phyloP scores from a whole-genome alignment of 2,797 vertebrate genomes.

The Parambassis ranga region DNA sequence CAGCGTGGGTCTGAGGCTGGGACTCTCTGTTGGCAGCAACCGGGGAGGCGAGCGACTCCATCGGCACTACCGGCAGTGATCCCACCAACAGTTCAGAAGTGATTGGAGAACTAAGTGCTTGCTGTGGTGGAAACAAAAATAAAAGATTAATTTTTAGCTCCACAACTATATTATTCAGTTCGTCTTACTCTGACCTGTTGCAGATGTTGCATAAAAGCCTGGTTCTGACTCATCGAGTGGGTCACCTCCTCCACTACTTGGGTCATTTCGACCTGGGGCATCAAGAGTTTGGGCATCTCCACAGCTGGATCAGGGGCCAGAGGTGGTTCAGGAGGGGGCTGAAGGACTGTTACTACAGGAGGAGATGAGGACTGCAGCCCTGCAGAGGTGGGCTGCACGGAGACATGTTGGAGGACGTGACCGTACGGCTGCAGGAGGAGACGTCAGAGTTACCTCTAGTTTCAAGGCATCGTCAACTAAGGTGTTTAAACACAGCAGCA shows the following conservation, averaged over 20 bases:
- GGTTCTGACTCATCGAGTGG: slow-evolving; percentile 61
- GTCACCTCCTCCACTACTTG: slow-evolving; percentile 65
- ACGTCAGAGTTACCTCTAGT: too few species aligned
- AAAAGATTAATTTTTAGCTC: background rate
- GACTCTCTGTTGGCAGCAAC: slow-evolving; percentile 44
- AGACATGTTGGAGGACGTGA: slow-evolving; percentile 63
- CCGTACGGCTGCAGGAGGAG: slow-evolving; percentile 54
- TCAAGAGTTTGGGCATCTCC: slow-evolving; percentile 66
- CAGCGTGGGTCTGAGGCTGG: slow-evolving; percentile 24
- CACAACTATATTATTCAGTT: background rate
- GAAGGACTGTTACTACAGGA: slow-evolving; percentile 68
- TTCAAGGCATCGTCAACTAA: too few species aligned
- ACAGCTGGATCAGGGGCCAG: slow-evolving; percentile 44
- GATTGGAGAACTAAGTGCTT: slow-evolving; percentile 67
- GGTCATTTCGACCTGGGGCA: slow-evolving; percentile 63
- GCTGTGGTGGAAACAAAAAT: slow-evolving; percentile 50
- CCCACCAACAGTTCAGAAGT: slow-evolving; percentile 61
- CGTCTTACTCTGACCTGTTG: slow-evolving; percentile 79
- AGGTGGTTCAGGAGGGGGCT: slow-evolving; percentile 57
- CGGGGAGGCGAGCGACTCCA: slow-evolving; percentile 66
- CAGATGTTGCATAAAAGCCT: slow-evolving; percentile 76
- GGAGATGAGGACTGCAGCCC: slow-evolving; percentile 67
- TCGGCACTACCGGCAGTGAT: slow-evolving; percentile 55
- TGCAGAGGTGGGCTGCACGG: slow-evolving; percentile 54
- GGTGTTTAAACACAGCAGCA: too few species aligned